Evolutionary conservation across 2,113 vertebrate genomes (phyloP).

Genomic region (Siniperca knerii): DNA sequence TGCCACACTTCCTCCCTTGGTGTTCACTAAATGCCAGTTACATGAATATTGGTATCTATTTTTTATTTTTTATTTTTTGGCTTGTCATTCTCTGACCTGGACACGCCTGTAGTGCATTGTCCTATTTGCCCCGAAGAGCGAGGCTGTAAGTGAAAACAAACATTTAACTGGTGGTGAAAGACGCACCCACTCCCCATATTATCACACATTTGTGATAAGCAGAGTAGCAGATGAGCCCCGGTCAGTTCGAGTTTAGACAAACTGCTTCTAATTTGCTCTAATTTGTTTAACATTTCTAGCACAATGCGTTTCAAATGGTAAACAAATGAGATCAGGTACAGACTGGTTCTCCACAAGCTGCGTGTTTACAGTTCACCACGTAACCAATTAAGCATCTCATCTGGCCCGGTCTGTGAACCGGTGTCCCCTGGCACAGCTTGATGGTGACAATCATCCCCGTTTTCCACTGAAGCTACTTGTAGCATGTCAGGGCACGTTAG

Average conservation of each 20-base stretch:
- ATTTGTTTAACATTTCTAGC: conserved; percentile 19
- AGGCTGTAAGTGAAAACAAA: background rate
- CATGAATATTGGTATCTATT: background rate
- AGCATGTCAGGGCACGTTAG: conserved; percentile 45
- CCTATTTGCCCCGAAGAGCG: background rate
- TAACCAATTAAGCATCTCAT: conserved; percentile 62
- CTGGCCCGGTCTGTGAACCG: conserved; percentile 37
- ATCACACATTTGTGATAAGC: background rate
- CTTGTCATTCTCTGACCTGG: background rate
- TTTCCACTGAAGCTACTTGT: conserved; percentile 33
- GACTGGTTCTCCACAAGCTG: conserved; percentile 37
- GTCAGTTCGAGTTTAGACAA: background rate
- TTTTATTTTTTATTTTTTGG: background rate
- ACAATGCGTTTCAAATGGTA: conserved; percentile 9
- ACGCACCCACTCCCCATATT: background rate
- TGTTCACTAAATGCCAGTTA: conserved; percentile 7
- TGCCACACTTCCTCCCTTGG: conserved; percentile 10
- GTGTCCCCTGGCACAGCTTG: conserved; percentile 58
- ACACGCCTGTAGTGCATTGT: background rate
- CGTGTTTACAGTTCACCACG: conserved; percentile 68
- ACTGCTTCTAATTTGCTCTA: conserved; percentile 26
- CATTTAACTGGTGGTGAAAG: background rate
- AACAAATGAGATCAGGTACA: conserved; percentile 52
- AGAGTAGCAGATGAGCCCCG: background rate
- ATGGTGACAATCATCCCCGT: conserved; percentile 40